Conservation (phyloP, 2,797 vertebrate species). For the Scolopax bukidnonensis region DNA sequence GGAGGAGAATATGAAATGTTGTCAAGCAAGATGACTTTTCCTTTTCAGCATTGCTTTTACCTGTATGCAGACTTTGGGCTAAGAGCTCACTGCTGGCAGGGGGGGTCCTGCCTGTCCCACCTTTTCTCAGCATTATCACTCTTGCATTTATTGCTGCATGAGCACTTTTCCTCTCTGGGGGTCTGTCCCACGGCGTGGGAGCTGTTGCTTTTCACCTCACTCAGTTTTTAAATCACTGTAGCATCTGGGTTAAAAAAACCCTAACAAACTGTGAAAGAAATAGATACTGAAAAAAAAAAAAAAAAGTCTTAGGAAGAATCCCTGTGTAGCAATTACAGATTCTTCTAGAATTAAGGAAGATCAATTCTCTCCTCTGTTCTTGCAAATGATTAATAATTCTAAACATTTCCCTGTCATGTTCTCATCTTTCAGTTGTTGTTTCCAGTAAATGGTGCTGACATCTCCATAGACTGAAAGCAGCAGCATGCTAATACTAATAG, state of each 20-base stretch:
- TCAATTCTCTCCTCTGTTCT: neutral
- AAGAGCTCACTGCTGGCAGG: neutral
- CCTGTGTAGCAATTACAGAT: neutral
- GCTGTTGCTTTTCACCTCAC: neutral
- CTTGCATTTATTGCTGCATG: neutral
- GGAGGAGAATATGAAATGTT: neutral
- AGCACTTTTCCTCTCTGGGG: neutral
- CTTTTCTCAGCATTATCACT: neutral
- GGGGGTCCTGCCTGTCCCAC: neutral
- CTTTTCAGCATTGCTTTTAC: neutral
- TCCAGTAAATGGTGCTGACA: slow-evolving; percentile 38
- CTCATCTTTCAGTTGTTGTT: slow-evolving; percentile 31
- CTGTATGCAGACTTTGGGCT: neutral
- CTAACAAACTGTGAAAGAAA: neutral
- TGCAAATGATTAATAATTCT: neutral
- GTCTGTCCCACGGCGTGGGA: neutral
- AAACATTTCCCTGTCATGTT: slow-evolving; percentile 1
- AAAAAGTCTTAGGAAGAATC: neutral
- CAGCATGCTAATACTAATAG: neutral
- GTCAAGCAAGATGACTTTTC: neutral
- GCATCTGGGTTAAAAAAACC: neutral
- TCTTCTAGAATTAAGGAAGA: slow-evolving; percentile 22
- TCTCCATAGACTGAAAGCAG: slow-evolving; percentile 29
- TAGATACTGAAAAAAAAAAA: neutral
- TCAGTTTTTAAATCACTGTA: neutral